Evolutionary conservation across 2,888 invertebrate genomes (phyloP).

Genomic region (Hetaerina titia): DNA sequence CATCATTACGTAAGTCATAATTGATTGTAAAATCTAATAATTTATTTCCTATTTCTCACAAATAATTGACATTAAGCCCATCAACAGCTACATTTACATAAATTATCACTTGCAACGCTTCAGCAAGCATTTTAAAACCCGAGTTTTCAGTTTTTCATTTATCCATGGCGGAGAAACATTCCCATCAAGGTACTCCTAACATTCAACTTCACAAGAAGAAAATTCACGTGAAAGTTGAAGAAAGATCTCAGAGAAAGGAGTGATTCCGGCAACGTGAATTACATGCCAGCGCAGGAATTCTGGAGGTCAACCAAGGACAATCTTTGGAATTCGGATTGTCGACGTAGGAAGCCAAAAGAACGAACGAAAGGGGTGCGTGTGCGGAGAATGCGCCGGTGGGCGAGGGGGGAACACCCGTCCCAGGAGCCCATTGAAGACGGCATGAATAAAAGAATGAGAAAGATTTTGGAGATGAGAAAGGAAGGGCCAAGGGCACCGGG

Average conservation of each 20-base stretch:
- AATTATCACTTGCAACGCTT: no score
- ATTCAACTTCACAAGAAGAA: not conserved
- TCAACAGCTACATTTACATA: no score
- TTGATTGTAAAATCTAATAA: no score
- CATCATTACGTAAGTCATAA: no score
- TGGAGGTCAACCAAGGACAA: slow-evolving; percentile 21
- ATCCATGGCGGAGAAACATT: no score
- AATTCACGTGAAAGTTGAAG: slow-evolving; percentile 2
- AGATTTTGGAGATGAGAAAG: not conserved
- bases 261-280: not conserved
- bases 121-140: no score
- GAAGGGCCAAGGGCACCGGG: not conserved
- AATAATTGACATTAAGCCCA: no score
- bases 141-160: no score
- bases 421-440: not conserved
- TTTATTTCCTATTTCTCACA: no score
- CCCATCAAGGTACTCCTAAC: no score
- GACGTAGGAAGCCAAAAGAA: not conserved
- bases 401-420: not conserved
- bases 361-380: not conserved
- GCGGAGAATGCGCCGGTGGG: not conserved
- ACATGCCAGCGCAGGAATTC: not conserved
- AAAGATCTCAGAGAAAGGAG: not conserved
- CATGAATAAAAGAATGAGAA: not conserved
- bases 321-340: not conserved